Percentiles rank a stretch among this genome's conserved stretches.
Evolutionary conservation across 2,797 vertebrate species (phyloP).

Genomic region (Chromobotia macracanthus): DNA sequence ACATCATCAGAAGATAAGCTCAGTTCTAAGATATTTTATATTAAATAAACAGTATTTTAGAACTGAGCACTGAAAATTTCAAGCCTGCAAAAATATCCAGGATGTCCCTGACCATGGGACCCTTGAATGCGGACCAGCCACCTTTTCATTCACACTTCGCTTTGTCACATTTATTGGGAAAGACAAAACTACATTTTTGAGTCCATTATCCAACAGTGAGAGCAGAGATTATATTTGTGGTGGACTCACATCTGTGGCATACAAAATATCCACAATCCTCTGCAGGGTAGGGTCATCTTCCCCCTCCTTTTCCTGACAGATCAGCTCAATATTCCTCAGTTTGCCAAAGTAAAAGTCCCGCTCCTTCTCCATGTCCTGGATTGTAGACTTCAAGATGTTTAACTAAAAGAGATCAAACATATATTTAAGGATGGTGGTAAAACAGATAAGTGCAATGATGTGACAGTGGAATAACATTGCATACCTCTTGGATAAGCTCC

Average conservation of each 20-base stretch:
- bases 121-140: no score
- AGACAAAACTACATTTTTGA: no score
- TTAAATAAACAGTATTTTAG: no score
- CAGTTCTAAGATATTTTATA: no score
- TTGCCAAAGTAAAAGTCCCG: constrained; percentile 97
- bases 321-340: constrained; percentile 95
- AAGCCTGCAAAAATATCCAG: no score
- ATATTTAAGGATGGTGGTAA: background rate
- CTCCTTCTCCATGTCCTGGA: constrained; percentile 95
- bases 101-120: no score
- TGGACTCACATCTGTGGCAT: constrained; percentile 94
- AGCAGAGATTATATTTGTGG: background rate
- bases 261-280: constrained; percentile 96
- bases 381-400: constrained; percentile 88
- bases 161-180: no score
- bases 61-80: no score
- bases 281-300: constrained; percentile 93
- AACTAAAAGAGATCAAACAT: constrained; percentile 72
- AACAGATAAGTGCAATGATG: background rate
- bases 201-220: no score
- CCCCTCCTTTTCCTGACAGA: constrained; percentile 96
- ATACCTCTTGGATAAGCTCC: constrained; percentile 89
- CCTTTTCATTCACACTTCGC: no score
- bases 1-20: no score
- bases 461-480: background rate